These are phyloP conservation scores for Spheniscus mendiculus DNA, from an alignment of 2,113 vertebrate genomes.

Conservation along the genomic window DNA sequence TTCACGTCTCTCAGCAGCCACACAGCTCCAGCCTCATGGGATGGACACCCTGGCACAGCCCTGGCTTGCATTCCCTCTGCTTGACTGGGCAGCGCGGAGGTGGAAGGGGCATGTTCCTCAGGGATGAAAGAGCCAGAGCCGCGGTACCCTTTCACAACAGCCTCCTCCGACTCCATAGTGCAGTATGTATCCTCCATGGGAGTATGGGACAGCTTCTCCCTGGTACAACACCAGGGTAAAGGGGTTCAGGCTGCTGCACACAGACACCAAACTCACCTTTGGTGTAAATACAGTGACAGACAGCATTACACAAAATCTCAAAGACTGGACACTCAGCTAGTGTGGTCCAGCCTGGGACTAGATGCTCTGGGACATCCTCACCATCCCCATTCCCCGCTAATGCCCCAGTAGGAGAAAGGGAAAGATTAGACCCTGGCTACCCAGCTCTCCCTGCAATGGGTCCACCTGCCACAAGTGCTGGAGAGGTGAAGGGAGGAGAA, in stretches of 20 bases:
- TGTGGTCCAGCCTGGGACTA: neutral
- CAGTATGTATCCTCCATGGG: rapidly evolving
- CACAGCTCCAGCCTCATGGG: neutral
- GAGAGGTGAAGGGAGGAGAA: neutral
- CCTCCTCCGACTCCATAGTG: rapidly evolving
- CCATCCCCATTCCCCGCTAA: neutral
- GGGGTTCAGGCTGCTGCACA: neutral
- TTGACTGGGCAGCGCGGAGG: neutral
- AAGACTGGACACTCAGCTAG: no score
- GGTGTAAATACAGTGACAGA: neutral
- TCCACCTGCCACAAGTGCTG: neutral
- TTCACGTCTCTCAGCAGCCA: neutral
- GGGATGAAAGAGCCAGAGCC: neutral
- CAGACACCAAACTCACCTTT: neutral
- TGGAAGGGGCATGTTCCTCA: neutral
- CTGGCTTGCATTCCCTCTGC: neutral
- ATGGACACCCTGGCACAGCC: neutral
- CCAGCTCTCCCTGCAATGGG: neutral
- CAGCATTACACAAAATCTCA: neutral
- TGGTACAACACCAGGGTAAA: neutral
- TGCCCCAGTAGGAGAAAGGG: rapidly evolving
- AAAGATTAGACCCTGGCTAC: neutral
- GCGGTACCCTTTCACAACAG: neutral
- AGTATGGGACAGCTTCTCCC: neutral
- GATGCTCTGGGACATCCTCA: neutral